phyloP scores from a whole-genome alignment of 1,140 invertebrate species.

The Solenopsis fugax region DNA sequence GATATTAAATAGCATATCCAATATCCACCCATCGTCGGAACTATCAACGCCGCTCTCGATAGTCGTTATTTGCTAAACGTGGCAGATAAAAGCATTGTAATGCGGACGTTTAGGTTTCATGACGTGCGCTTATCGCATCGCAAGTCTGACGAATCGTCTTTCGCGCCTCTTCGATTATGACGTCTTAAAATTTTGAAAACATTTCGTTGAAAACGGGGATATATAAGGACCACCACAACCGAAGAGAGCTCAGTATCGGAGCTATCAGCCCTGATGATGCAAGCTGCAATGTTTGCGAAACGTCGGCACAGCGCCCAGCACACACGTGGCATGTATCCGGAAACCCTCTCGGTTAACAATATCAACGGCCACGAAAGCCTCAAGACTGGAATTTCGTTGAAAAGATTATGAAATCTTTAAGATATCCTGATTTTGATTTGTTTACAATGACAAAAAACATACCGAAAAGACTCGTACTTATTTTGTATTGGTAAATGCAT shows the following conservation, averaged over 20 bases:
- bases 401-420: background rate
- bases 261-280: too few relatives aligned
- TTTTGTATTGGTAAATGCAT: background rate
- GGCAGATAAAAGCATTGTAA: constrained; percentile 45
- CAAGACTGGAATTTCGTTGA: background rate
- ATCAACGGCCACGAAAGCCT: too few relatives aligned
- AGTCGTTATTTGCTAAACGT: constrained; percentile 56
- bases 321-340: too few relatives aligned
- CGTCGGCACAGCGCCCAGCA: too few relatives aligned
- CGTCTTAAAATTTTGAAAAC: background rate
- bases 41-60: constrained; percentile 67
- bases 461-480: background rate
- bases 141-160: background rate
- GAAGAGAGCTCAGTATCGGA: too few relatives aligned
- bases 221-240: too few relatives aligned
- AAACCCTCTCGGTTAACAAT: too few relatives aligned
- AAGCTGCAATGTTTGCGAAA: too few relatives aligned
- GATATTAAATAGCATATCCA: constrained; percentile 24
- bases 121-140: constrained; percentile 12
- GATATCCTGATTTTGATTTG: background rate
- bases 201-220: background rate
- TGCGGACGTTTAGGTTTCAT: constrained; percentile 30
- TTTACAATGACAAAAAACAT: background rate
- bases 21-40: constrained; percentile 60
- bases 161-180: background rate